Conservation (phyloP, 1,140 invertebrate species). For the Sinella curviseta region DNA sequence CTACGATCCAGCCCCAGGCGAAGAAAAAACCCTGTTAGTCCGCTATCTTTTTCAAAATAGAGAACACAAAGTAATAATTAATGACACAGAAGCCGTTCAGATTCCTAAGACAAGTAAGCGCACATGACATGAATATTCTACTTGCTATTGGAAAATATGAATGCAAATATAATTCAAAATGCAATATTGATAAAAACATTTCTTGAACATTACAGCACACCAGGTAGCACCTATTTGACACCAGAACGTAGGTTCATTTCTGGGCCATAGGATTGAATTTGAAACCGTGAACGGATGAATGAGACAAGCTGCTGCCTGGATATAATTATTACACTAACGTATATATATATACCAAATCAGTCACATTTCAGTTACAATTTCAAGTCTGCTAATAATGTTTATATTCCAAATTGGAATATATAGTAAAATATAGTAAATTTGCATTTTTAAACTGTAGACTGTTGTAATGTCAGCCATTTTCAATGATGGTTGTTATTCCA, state of each 20-base stretch:
- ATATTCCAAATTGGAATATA: no score
- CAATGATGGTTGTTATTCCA: no score
- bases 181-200: neutral
- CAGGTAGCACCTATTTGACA: slow-evolving; percentile 54
- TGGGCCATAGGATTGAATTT: slow-evolving; percentile 12
- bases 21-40: slow-evolving; percentile 84
- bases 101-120: slow-evolving; percentile 69
- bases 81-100: slow-evolving; percentile 74
- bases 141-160: neutral
- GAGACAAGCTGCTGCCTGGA: no score
- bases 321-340: no score
- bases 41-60: slow-evolving; percentile 81
- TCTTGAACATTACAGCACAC: slow-evolving; percentile 10
- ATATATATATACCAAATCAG: no score
- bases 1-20: slow-evolving; percentile 92
- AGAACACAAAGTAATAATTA: slow-evolving; percentile 74
- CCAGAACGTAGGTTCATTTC: slow-evolving; percentile 2
- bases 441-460: no score
- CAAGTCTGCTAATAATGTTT: no score
- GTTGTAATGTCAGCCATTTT: no score
- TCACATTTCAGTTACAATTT: no score
- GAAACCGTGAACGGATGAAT: neutral
- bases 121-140: no score
- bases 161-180: neutral
- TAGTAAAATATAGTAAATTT: no score